Conservation (phyloP, 2,113 vertebrate species). For the Tetrax tetrax region DNA sequence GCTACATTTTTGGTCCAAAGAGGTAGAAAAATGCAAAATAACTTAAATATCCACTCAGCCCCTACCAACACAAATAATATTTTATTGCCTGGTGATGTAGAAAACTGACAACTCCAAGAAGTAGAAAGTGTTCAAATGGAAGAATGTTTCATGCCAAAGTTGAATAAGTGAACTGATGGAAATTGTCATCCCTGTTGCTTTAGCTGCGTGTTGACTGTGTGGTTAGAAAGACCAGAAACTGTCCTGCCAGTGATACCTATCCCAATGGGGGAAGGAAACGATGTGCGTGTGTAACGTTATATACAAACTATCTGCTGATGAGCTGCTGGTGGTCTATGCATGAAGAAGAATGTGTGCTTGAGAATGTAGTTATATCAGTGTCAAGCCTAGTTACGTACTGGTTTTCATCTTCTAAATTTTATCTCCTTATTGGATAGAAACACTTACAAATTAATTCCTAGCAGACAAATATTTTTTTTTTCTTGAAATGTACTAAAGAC, state of each 20-base stretch:
- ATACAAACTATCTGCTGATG: neutral
- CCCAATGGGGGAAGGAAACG: neutral
- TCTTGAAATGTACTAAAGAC: constrained; percentile 38
- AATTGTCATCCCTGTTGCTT: neutral
- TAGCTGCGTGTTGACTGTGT: neutral
- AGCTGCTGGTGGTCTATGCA: neutral
- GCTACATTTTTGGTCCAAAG: neutral
- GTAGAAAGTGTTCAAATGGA: neutral
- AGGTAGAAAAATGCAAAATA: neutral
- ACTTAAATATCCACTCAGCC: fast-evolving
- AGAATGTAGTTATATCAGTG: neutral
- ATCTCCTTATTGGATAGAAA: neutral
- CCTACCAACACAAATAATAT: neutral
- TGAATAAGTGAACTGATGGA: neutral
- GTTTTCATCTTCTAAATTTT: constrained; percentile 9
- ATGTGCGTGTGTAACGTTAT: fast-evolving
- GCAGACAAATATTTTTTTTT: constrained; percentile 27
- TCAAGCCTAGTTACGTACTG: neutral
- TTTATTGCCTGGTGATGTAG: neutral
- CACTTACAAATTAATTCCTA: constrained; percentile 16
- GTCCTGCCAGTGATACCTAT: neutral
- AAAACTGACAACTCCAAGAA: neutral
- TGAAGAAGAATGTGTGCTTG: neutral
- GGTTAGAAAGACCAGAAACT: neutral
- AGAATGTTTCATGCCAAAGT: neutral